Conservation (phyloP, 1,140 invertebrate species). For the Centruroides sculpturatus region DNA sequence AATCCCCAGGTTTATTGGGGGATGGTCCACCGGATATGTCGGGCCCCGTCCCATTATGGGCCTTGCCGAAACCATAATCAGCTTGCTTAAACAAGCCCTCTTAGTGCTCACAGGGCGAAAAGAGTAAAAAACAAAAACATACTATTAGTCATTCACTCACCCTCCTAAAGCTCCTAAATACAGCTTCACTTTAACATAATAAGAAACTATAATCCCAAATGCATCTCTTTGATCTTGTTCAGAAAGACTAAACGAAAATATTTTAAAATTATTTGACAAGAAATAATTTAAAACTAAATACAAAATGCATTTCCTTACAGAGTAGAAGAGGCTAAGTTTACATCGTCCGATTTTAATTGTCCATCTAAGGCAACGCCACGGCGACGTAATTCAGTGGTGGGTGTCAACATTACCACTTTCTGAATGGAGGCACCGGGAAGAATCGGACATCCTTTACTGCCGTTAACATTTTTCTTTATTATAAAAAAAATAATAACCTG, state of each 20-base stretch:
- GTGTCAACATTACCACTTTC: constrained; percentile 16
- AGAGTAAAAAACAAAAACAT: background rate
- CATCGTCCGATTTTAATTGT: constrained; percentile 6
- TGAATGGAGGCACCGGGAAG: constrained; percentile 19
- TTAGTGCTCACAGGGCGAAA: no score
- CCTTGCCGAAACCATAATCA: no score
- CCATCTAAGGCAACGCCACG: constrained; percentile 15
- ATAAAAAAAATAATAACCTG: background rate
- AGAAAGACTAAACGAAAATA: background rate
- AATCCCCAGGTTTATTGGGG: no score
- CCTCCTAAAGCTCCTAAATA: constrained; percentile 83
- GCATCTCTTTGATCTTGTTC: constrained; percentile 54
- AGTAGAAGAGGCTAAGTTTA: constrained; percentile 12
- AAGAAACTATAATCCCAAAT: constrained; percentile 79
- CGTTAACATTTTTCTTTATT: background rate
- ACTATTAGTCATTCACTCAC: constrained; percentile 1
- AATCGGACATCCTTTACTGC: constrained; percentile 22
- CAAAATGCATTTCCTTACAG: constrained; percentile 5
- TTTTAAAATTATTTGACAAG: background rate
- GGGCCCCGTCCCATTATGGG: no score
- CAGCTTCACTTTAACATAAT: constrained; percentile 88
- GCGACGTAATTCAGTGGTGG: background rate
- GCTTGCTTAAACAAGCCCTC: no score
- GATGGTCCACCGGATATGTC: no score
- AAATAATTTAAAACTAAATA: background rate